Percentiles rank a stretch among this genome's conserved stretches.
Conservation (phyloP, 2,113 vertebrate genomes). For the Neogale vison region DNA sequence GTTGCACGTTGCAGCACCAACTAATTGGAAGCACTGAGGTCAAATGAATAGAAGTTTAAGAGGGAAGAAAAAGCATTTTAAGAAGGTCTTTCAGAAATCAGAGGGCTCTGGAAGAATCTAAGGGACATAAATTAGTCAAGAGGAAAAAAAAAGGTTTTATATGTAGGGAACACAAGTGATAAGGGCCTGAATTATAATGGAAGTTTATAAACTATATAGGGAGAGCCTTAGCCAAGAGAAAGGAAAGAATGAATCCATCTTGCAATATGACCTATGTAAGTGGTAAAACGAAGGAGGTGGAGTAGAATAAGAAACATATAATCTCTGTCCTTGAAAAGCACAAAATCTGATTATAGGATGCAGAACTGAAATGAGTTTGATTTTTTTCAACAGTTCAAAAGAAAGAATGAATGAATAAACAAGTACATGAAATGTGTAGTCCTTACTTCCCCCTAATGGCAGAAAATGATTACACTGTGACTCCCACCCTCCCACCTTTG, state of each 20-base stretch:
- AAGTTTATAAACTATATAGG: neutral
- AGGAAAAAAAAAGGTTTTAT: neutral
- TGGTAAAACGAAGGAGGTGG: neutral
- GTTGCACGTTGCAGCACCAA: neutral
- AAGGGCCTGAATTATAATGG: neutral
- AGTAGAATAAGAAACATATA: neutral
- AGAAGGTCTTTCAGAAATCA: neutral
- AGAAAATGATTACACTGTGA: neutral
- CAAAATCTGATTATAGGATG: neutral
- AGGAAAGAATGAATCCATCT: neutral
- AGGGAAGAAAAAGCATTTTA: neutral
- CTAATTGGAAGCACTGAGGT: slow-evolving; percentile 26
- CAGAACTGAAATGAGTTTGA: neutral
- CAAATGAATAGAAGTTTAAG: neutral
- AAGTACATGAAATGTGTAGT: neutral
- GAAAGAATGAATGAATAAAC: neutral
- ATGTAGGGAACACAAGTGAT: neutral
- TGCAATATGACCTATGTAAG: neutral
- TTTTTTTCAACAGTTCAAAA: neutral
- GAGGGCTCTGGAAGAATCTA: neutral
- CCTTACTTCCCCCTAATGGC: neutral
- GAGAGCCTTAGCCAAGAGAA: neutral
- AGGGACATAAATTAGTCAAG: neutral
- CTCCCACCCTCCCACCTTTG: neutral
- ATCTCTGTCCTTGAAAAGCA: neutral